Evolutionary conservation across 2,888 invertebrate genomes (phyloP).

Genomic region (Rambutsinella grinnellia): DNA sequence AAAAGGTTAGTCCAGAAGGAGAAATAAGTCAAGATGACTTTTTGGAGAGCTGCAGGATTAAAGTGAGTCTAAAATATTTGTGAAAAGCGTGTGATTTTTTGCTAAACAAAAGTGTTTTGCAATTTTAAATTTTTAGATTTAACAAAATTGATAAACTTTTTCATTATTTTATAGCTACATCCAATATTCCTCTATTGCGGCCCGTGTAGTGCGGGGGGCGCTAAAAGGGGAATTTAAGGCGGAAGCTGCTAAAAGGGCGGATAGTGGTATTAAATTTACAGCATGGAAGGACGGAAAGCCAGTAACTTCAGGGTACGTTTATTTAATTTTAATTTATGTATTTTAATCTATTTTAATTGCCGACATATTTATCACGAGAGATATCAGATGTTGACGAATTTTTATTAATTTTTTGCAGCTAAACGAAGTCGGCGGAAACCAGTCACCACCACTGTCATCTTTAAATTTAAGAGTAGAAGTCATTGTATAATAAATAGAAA

Average conservation of each 20-base stretch:
- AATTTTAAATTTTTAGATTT: constrained; percentile 5
- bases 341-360: neutral
- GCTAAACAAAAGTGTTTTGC: too few relatives aligned
- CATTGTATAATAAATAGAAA: too few relatives aligned
- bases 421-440: too few relatives aligned
- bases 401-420: too few relatives aligned
- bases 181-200: constrained; percentile 95
- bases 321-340: neutral
- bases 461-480: too few relatives aligned
- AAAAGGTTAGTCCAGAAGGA: too few relatives aligned
- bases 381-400: too few relatives aligned
- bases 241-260: constrained; percentile 83
- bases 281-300: constrained; percentile 90
- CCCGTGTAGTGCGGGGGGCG: constrained; percentile 82
- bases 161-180: constrained; percentile 81
- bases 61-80: constrained; percentile 58
- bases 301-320: constrained; percentile 74
- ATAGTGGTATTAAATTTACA: constrained; percentile 83
- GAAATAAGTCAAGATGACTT: constrained; percentile 64
- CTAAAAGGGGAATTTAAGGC: constrained; percentile 81
- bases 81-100: neutral
- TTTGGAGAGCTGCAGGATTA: constrained; percentile 65
- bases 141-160: constrained; percentile 19
- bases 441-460: too few relatives aligned
- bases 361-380: too few relatives aligned